A percentile compares a stretch with the other conserved stretches of the same genome.
These are phyloP conservation scores for Eilema caniola DNA, from an alignment of 2,888 invertebrate genomes.

Conservation along the genomic window DNA sequence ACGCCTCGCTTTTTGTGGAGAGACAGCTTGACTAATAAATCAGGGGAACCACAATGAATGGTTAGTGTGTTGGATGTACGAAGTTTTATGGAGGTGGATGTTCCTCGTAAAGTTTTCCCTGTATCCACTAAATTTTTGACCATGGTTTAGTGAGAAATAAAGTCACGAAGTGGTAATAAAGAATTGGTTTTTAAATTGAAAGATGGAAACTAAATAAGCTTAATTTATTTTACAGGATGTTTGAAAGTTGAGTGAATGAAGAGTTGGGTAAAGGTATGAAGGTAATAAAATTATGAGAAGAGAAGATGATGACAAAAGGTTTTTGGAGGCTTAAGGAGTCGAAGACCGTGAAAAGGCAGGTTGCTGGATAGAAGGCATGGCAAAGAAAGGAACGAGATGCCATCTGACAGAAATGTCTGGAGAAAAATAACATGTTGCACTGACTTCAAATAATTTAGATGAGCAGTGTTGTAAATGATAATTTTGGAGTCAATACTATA, in stretches of 20 bases:
- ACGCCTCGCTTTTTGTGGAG: constrained; percentile 65
- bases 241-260: neutral
- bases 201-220: neutral
- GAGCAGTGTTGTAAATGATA: no score
- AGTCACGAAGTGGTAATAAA: neutral
- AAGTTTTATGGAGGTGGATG: constrained; percentile 22
- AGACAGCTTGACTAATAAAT: constrained; percentile 66
- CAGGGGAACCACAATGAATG: constrained; percentile 61
- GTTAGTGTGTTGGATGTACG: constrained; percentile 42
- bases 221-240: neutral
- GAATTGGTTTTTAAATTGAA: neutral
- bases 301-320: neutral
- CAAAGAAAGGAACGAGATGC: neutral
- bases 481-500: no score
- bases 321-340: neutral
- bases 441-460: neutral
- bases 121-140: neutral
- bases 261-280: neutral
- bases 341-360: neutral
- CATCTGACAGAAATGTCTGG: neutral
- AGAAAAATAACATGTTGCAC: neutral
- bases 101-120: constrained; percentile 7
- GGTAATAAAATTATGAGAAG: neutral
- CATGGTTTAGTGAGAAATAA: neutral
- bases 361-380: neutral